Percentiles rank a stretch among this genome's conserved stretches.
These are phyloP conservation scores for Selenia dentaria DNA, from an alignment of 2,888 invertebrate species.

Conservation along the genomic window DNA sequence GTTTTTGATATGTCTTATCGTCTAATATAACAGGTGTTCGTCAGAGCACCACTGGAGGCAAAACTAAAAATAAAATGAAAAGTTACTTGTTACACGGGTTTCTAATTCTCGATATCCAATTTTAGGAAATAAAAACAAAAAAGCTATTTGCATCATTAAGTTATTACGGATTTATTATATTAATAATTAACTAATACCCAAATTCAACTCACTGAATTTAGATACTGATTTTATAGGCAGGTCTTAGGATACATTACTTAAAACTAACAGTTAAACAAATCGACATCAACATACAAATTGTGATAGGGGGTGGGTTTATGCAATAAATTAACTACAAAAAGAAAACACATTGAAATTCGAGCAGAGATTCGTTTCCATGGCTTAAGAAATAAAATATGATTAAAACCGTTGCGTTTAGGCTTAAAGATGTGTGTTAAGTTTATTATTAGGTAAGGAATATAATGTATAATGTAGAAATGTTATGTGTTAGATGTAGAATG, in stretches of 20 bases:
- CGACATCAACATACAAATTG: conserved; percentile 44
- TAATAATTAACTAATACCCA: conserved; percentile 17
- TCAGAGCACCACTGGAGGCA: conserved; percentile 79
- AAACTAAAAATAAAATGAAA: conserved; percentile 72
- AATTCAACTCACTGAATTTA: conserved; percentile 10
- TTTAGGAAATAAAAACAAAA: conserved; percentile 20
- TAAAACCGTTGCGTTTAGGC: conserved; percentile 1
- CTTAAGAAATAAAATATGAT: conserved; percentile 9
- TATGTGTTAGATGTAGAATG: conserved; percentile 6
- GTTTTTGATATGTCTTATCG: conserved; percentile 41
- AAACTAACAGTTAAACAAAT: conserved; percentile 23
- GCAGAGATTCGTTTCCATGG: conserved; percentile 65
- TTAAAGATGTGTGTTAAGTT: conserved; percentile 12
- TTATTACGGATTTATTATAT: conserved; percentile 26
- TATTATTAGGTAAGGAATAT: neutral
- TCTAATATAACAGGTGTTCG: conserved; percentile 47
- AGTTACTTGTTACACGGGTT: conserved; percentile 14
- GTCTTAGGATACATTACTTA: conserved; percentile 28
- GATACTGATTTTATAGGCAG: conserved; percentile 4
- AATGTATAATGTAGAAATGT: neutral
- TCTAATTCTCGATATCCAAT: neutral
- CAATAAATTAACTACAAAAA: conserved; percentile 37
- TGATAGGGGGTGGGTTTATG: conserved; percentile 75
- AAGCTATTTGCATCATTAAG: conserved; percentile 20
- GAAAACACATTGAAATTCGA: conserved; percentile 44